Evolutionary conservation across 2,113 vertebrate species (phyloP).

Genomic region (Ictidomys tridecemlineatus): DNA sequence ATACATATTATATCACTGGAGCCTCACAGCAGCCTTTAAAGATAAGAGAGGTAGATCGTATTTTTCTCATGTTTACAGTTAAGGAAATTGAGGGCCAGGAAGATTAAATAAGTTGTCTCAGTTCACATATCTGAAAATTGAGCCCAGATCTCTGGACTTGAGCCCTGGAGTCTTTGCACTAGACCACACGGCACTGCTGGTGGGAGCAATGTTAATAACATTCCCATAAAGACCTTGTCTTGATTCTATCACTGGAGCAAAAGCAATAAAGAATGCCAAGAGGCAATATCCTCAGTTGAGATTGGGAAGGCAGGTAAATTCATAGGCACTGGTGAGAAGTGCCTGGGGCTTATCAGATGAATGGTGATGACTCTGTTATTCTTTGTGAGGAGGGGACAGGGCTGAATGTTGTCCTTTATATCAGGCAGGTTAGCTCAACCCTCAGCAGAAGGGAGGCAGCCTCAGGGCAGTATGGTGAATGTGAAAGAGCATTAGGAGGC

Average conservation of each 20-base stretch:
- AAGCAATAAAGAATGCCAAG: slow-evolving; percentile 78
- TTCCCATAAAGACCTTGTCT: slow-evolving; percentile 48
- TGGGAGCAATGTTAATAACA: slow-evolving; percentile 70
- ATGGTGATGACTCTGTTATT: slow-evolving; percentile 33
- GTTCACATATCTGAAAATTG: slow-evolving; percentile 36
- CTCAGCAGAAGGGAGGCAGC: not conserved
- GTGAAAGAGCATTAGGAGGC: not conserved
- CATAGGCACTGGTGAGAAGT: slow-evolving; percentile 59
- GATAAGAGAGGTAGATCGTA: not conserved
- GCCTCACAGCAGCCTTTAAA: not conserved
- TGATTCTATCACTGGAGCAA: slow-evolving; percentile 73
- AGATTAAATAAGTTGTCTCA: slow-evolving; percentile 59
- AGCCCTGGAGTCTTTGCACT: not conserved
- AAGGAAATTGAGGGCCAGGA: slow-evolving; percentile 7
- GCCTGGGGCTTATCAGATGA: slow-evolving; percentile 48
- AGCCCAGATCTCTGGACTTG: not conserved
- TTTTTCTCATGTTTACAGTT: slow-evolving; percentile 58
- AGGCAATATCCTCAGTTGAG: slow-evolving; percentile 73
- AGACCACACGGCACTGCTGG: not conserved
- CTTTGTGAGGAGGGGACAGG: not conserved
- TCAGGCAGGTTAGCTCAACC: not conserved
- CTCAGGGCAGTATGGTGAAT: not conserved
- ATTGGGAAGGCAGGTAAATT: slow-evolving; percentile 70
- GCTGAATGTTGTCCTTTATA: not conserved
- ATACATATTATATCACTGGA: not conserved